Base-by-base conservation (phyloP, 1,140 invertebrate species). In the Drosophila quadrilineata region DNA sequence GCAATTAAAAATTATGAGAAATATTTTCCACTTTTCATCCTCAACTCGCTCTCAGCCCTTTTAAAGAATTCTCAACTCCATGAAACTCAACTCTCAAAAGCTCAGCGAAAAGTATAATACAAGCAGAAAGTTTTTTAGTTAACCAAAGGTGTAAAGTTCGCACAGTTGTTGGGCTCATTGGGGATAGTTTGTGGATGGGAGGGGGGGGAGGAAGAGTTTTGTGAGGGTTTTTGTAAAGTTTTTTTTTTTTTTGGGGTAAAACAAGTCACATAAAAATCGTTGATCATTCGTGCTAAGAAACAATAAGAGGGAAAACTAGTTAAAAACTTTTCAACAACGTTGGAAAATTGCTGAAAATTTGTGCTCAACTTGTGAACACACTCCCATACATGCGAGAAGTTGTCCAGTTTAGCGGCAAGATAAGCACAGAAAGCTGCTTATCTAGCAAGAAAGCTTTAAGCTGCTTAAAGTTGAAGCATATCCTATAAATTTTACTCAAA, bases 1-100 rank as follows among this genome's bases (percentile, higher is more conserved):
- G 49, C 67, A 71, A 71, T 82, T 82, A 76, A 73, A 67, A 82
- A 75, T 80, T 82, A 73, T 70, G 64, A 70, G 76, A 38, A 59
- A 77, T 65, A 73, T 67, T 71, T 54, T 28, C 60, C 22, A 57
- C 36, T 33, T 31, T 45, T 0, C 29, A 8, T 41, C 62, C 40
- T 19, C 19, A 38, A 40, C 16, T 35, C 24, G 12, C 9, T 31
- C 16, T 10, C n/a, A n/a, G n/a, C n/a, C 14, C 40, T 9, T 16
- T 29, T 12, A 38, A 36, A 36, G 45, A 63, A 22, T 8, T 45
- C 24, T 22, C 21, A 35, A 10, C 3, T 35, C 5, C 40, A 10
- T 41, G 40, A 19, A 41, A 19, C 8, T 35, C 14, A 6, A 6
- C 12, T n/a, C n/a, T n/a, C n/a, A n/a, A n/a, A n/a, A n/a, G n/a